These are phyloP conservation scores for Rhimphoctona megacephalus DNA, from an alignment of 2,888 invertebrate species.

Conservation along the genomic window DNA sequence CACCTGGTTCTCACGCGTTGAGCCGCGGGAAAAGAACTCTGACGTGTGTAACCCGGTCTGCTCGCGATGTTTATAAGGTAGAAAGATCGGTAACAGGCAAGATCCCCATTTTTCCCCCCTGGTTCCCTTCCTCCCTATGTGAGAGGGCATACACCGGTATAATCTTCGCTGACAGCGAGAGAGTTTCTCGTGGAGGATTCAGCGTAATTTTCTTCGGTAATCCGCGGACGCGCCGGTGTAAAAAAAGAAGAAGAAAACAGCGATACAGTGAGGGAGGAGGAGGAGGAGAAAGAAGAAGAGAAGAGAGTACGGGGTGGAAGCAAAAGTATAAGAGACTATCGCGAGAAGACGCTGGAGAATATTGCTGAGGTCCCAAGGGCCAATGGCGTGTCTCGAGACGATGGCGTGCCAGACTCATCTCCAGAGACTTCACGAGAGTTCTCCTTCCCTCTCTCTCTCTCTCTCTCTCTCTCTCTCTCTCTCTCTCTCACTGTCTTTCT, in stretches of 20 bases:
- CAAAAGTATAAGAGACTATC: conserved; percentile 18
- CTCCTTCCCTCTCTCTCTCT: conserved; percentile 11
- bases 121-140: conserved; percentile 20
- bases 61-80: conserved; percentile 58
- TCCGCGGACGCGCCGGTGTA: conserved; percentile 67
- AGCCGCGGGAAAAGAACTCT: conserved; percentile 59
- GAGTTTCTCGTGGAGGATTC: conserved; percentile 65
- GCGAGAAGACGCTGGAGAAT: conserved; percentile 49
- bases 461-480: conserved; percentile 10
- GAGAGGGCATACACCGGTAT: conserved; percentile 63
- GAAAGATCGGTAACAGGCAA: conserved; percentile 58
- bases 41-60: conserved; percentile 63
- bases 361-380: conserved; percentile 62
- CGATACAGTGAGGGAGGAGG: conserved; percentile 29
- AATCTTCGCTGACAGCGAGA: conserved; percentile 73
- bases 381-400: conserved; percentile 72
- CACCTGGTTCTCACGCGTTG: conserved; percentile 72
- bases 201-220: conserved; percentile 70
- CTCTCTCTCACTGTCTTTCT: conserved; percentile 8
- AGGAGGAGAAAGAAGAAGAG: conserved; percentile 36
- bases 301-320: conserved; percentile 25
- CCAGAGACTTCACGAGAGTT: conserved; percentile 36
- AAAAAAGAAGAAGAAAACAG: conserved; percentile 40
- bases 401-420: conserved; percentile 71
- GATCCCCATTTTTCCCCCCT: conserved; percentile 29